A percentile compares a stretch with the other conserved stretches of the same genome.
These are phyloP conservation scores for Myotis pilosus DNA, from an alignment of 2,797 vertebrate species.

Conservation along the genomic window DNA sequence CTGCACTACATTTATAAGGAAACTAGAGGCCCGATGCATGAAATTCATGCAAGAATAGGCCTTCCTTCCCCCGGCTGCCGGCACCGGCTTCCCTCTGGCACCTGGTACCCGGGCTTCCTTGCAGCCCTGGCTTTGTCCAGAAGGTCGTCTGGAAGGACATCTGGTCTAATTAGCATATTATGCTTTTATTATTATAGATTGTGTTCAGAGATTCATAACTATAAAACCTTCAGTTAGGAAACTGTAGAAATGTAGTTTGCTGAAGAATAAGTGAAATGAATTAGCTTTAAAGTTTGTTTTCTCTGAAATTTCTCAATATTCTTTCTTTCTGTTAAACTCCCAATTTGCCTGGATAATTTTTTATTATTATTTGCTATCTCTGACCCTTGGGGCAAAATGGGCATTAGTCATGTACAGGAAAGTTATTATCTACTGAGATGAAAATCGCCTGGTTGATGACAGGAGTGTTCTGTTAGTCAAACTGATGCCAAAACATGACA, in stretches of 20 bases:
- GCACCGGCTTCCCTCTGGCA: too few relatives aligned
- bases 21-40: background rate
- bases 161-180: too few relatives aligned
- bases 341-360: background rate
- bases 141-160: too few relatives aligned
- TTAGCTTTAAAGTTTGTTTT: constrained; percentile 63
- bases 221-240: constrained; percentile 59
- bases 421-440: constrained; percentile 25
- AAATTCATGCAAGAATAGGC: too few relatives aligned
- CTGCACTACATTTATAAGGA: background rate
- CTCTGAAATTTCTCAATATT: constrained; percentile 61
- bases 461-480: background rate
- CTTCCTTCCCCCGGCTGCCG: too few relatives aligned
- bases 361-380: background rate
- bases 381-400: background rate
- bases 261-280: constrained; percentile 38
- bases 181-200: too few relatives aligned
- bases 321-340: constrained; percentile 3
- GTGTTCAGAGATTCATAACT: background rate
- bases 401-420: background rate
- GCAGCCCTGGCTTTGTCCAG: too few relatives aligned
- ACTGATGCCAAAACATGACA: constrained; percentile 11
- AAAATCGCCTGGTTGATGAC: constrained; percentile 1
- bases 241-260: constrained; percentile 52
- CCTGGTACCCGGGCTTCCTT: too few relatives aligned